phyloP scores from a whole-genome alignment of 1,140 invertebrate species.

The Chironomus tepperi region DNA sequence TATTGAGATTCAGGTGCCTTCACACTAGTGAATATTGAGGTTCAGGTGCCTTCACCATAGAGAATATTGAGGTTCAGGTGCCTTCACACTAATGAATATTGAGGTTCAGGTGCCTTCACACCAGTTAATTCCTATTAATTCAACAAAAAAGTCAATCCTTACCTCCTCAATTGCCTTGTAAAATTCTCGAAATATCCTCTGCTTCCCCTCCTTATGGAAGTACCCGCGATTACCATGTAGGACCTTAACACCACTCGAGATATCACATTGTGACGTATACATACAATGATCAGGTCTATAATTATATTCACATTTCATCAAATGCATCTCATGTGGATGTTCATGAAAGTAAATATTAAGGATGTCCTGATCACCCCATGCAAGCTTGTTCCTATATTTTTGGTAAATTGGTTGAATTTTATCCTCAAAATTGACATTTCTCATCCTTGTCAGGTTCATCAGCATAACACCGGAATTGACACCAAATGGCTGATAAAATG shows the following conservation, averaged over 20 bases:
- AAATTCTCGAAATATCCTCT: slow-evolving; percentile 74
- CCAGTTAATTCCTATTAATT: no score
- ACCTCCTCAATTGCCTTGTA: slow-evolving; percentile 62
- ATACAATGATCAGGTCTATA: slow-evolving; percentile 92
- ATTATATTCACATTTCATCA: slow-evolving; percentile 82
- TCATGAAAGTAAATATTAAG: slow-evolving; percentile 93
- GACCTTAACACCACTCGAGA: slow-evolving; percentile 65
- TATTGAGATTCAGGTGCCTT: no score
- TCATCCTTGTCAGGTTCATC: slow-evolving; percentile 91
- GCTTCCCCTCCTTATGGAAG: slow-evolving; percentile 72
- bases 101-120: no score
- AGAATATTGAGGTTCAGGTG: no score
- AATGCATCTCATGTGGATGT: slow-evolving; percentile 73
- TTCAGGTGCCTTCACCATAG: no score
- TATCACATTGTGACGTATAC: slow-evolving; percentile 83
- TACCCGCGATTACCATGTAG: slow-evolving; percentile 82
- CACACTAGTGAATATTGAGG: no score
- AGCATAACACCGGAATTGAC: slow-evolving; percentile 95
- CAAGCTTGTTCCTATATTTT: slow-evolving; percentile 77
- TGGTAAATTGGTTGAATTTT: slow-evolving; percentile 77
- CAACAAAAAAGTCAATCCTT: slow-evolving; percentile 26
- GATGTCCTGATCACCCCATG: slow-evolving; percentile 97
- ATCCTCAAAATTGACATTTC: slow-evolving; percentile 72
- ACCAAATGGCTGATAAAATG: slow-evolving; percentile 85
- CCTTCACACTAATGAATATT: no score